A percentile compares a stretch with the other conserved stretches of the same genome.
These are phyloP conservation scores for Propithecus perrieri DNA, from an alignment of 2,797 vertebrate genomes.

Conservation along the genomic window DNA sequence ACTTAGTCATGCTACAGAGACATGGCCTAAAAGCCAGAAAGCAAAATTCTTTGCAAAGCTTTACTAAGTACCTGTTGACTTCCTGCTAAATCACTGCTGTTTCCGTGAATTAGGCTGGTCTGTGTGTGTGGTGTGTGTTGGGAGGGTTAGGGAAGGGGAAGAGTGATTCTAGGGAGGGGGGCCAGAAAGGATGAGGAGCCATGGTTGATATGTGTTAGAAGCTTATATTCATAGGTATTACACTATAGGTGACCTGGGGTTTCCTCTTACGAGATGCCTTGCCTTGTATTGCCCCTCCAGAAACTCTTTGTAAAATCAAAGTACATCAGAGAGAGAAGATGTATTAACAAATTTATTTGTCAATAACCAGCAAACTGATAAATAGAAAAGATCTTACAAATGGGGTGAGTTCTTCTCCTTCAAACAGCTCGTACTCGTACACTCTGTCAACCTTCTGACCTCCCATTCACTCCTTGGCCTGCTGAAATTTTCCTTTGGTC, in stretches of 20 bases:
- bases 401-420: neutral
- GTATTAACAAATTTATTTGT: neutral
- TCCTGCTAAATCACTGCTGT: neutral
- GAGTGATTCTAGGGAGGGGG: neutral
- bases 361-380: neutral
- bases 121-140: too few relatives aligned
- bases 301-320: constrained; percentile 18
- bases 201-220: neutral
- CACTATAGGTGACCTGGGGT: neutral
- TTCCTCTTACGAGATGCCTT: neutral
- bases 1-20: constrained; percentile 24
- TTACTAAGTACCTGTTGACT: neutral
- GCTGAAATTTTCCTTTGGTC: neutral
- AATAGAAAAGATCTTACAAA: neutral
- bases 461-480: neutral
- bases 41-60: constrained; percentile 9
- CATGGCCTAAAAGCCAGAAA: constrained; percentile 25
- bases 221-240: neutral
- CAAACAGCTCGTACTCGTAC: neutral
- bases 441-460: neutral
- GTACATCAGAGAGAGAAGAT: neutral
- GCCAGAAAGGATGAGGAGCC: neutral
- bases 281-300: neutral
- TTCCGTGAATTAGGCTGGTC: neutral
- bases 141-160: fast-evolving